Base-by-base conservation (phyloP, 2,888 invertebrate genomes). In the Leucoptera coffeella region DNA sequence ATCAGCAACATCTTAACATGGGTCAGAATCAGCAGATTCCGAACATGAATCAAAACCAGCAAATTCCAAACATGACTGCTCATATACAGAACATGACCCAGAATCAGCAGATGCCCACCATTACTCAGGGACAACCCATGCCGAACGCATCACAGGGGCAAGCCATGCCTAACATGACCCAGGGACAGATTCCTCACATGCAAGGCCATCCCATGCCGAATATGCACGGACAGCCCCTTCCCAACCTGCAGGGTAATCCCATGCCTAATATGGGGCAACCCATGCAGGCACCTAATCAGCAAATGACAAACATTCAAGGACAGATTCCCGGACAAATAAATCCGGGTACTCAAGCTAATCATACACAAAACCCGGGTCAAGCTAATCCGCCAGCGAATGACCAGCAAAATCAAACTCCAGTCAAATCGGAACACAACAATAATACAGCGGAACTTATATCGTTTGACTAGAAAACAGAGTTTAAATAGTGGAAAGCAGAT, bases 371-470 rank as follows among this genome's bases (percentile, higher is more conserved):
- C 15, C 8, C 10, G 14, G 8, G 4, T 12, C 38, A 37, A 19
- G 31, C 34, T 15, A 35, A 25, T 12, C 43, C 35, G 31, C 34
- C 29, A 28, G 39, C 35, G 28, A 43, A 39, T 31, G 35, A 38
- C 1, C 48, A 47, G 30, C 54, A 50, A 29, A 35, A 38, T 3
- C 64, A 52, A 34, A 50, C 60, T 2, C 46, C 53, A 1, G 45
- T 49, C 1, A 67, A 67, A 31, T 44, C 65, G 8, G 67, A 67
- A 43, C 46, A 51, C 29, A 67, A 65, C 35, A 67, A 61, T 33
- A 67, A 62, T 31, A 85, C 85, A 3, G 87, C 83, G 10, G 88
- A 88, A 56, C 67, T 89, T 19, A 89, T 89, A 36, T 82, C 81
- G 47, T 89, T 89, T 40, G 88, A 88, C 67, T 88, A 72, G 76